phyloP scores from a whole-genome alignment of 2,888 invertebrate genomes.

The Aspidiotus destructor region DNA sequence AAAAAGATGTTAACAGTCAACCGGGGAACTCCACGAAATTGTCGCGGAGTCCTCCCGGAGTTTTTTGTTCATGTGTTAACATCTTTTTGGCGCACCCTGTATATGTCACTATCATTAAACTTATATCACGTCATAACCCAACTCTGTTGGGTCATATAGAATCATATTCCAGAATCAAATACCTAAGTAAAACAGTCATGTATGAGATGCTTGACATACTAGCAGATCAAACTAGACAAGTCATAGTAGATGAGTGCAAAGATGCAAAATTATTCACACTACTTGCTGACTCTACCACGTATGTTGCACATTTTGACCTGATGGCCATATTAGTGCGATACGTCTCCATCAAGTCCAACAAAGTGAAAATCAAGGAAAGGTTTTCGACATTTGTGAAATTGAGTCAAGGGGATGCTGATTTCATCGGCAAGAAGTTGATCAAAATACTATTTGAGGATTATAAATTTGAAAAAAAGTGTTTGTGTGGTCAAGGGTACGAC shows the following conservation, averaged over 20 bases:
- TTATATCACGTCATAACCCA: constrained; percentile 21
- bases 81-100: no score
- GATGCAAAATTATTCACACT: constrained; percentile 19
- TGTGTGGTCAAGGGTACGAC: constrained; percentile 37
- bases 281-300: constrained; percentile 15
- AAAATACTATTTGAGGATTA: constrained; percentile 12
- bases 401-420: background rate
- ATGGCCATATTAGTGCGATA: constrained; percentile 15
- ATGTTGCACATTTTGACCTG: constrained; percentile 11
- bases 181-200: constrained; percentile 20
- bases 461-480: constrained; percentile 9
- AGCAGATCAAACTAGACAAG: constrained; percentile 19
- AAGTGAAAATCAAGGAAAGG: background rate
- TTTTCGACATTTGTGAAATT: background rate
- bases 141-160: constrained; percentile 15
- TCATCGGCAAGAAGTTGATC: background rate
- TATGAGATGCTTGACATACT: constrained; percentile 11
- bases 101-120: constrained; percentile 18
- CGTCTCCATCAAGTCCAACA: background rate
- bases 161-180: constrained; percentile 15
- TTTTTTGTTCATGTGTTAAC: no score
- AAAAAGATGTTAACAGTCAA: no score
- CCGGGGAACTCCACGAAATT: no score
- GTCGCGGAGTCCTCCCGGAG: no score
- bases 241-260: constrained; percentile 8